Evolutionary conservation across 2,888 invertebrate species (phyloP).

Genomic region (Polydrusus pterygomalis): DNA sequence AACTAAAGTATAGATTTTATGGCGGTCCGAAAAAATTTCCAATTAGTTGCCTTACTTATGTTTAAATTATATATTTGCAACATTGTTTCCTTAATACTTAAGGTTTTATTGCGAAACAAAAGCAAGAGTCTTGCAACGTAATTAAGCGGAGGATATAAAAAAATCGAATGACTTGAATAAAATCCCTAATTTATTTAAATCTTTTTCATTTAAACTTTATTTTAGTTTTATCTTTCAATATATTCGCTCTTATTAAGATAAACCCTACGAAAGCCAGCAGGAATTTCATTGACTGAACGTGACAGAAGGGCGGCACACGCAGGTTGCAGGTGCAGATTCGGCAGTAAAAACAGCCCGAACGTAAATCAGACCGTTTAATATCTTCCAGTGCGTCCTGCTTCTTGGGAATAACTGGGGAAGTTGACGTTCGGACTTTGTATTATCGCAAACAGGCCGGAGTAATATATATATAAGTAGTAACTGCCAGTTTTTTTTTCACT

Average conservation of each 20-base stretch:
- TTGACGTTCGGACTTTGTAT: not conserved
- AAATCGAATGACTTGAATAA: too few relatives aligned
- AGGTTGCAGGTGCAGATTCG: slow-evolving; percentile 35
- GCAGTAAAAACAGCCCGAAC: slow-evolving; percentile 23
- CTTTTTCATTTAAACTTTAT: not conserved
- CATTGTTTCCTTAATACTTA: too few relatives aligned
- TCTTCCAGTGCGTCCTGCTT: slow-evolving; percentile 17
- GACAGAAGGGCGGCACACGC: slow-evolving; percentile 15
- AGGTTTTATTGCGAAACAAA: too few relatives aligned
- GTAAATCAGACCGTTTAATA: slow-evolving; percentile 42
- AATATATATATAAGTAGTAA: not conserved
- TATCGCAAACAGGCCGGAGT: slow-evolving; percentile 26
- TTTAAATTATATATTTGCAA: too few relatives aligned
- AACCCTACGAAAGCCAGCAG: not conserved
- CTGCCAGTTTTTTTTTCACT: too few relatives aligned
- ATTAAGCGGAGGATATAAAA: too few relatives aligned
- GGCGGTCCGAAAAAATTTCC: too few relatives aligned
- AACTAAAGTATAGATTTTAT: too few relatives aligned
- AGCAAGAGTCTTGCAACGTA: too few relatives aligned
- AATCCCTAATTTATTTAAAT: too few relatives aligned
- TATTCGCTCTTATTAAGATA: slow-evolving; percentile 9
- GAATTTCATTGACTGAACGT: slow-evolving; percentile 26
- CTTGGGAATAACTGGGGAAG: slow-evolving; percentile 10
- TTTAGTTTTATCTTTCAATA: not conserved
- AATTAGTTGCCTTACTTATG: too few relatives aligned